Evolutionary conservation across 1,140 invertebrate genomes (phyloP), one percentile per base, ranked within the genome.

Genomic region (Cotesia chilonis): DNA sequence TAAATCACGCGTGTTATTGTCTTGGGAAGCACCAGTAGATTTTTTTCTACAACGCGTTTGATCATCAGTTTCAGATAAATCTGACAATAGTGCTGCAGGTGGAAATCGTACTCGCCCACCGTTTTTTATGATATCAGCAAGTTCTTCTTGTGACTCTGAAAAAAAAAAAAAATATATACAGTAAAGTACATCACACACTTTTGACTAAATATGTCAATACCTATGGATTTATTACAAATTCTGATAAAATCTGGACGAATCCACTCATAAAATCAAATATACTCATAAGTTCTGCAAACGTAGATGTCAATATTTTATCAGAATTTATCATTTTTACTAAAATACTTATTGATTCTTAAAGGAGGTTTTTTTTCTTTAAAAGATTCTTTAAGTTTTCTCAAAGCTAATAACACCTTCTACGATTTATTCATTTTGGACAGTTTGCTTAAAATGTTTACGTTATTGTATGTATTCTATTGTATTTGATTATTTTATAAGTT

Each of bases 61-160:
- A 20, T 57, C 54, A 57, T 57, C 54, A 14, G 17, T 6, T 57
- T 57, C 54, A 57, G 54, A 57, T 57, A 57, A 20, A n/a, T 57
- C 54, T 57, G 54, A 57, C 1, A 57, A 57, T 57, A 57, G 5
- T 57, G 54, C 54, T 20, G 54, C 54, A 14, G 54, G 54, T 57
- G 54, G 54, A 57, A 57, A 14, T 57, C 54, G 5, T n/a, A 57
- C 12, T 57, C 54, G 54, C 54, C n/a, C 54, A n/a, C 54, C 54
- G 12, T 57, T 57, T 14, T 57, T 57, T n/a, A 57, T 20, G 54
- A 57, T n/a, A 14, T 57, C 12, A 20, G 9, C 17, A 20, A 57
- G 54, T 57, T 20, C 54, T 14, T 57, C 54, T 57, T 20, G 9
- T 57, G 54, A 14, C 17, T 57, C 5, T 14, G 10, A 57, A 57